These are phyloP conservation scores for Eurytoma californica DNA, from an alignment of 2,888 invertebrate species.

Conservation along the genomic window DNA sequence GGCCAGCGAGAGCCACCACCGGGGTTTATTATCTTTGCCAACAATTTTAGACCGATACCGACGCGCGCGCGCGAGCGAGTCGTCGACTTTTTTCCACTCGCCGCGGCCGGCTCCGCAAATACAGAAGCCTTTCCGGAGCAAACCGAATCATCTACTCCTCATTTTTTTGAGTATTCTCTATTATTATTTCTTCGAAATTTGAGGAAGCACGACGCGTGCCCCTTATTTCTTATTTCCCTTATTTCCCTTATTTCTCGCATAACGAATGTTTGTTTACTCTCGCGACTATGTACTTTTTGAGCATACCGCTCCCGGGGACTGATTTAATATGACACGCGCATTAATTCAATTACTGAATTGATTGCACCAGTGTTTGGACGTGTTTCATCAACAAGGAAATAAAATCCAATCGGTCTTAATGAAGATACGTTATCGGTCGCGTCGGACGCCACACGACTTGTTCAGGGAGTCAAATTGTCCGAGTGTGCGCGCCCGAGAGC, in stretches of 20 bases:
- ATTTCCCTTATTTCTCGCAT: too few species aligned
- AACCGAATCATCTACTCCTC: slow-evolving; percentile 9
- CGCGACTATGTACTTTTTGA: neutral
- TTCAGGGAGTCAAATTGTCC: neutral
- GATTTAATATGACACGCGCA: slow-evolving; percentile 25
- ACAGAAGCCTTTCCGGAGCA: slow-evolving; percentile 42
- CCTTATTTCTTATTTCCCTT: too few species aligned
- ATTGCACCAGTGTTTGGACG: slow-evolving; percentile 27
- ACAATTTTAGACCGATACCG: slow-evolving; percentile 44
- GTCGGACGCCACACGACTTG: neutral
- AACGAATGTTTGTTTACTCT: neutral
- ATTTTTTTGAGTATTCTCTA: slow-evolving; percentile 3
- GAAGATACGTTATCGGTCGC: slow-evolving; percentile 53
- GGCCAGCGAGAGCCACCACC: neutral
- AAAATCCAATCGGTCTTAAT: slow-evolving; percentile 49
- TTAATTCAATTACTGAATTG: slow-evolving; percentile 31
- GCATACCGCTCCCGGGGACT: neutral
- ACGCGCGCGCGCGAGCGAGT: slow-evolving; percentile 1
- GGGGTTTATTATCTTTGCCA: slow-evolving; percentile 47
- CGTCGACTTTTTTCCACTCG: neutral
- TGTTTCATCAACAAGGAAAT: slow-evolving; percentile 47
- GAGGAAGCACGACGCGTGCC: neutral
- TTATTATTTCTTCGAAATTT: neutral
- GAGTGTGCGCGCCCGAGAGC: slow-evolving; percentile 12
- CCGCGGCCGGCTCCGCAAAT: slow-evolving; percentile 12